These are phyloP conservation scores for Denticeps clupeoides DNA, from an alignment of 2,797 vertebrate genomes.

Conservation along the genomic window DNA sequence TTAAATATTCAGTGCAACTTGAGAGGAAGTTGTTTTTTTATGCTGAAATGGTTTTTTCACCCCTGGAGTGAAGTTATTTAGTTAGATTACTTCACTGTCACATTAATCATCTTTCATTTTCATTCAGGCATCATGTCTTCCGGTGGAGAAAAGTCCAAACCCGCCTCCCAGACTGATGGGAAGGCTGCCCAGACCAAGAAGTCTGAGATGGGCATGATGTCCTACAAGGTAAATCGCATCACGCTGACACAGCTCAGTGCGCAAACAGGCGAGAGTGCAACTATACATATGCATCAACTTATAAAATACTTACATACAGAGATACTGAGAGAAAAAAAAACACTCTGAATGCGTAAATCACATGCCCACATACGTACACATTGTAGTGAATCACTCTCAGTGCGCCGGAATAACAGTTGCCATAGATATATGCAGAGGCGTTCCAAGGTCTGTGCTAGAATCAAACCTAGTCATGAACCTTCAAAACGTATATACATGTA, in stretches of 20 bases:
- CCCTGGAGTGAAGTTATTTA: too few species aligned
- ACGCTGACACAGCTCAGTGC: not conserved
- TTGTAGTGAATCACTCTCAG: not conserved
- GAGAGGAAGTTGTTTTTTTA: too few species aligned
- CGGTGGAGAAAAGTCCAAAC: constrained; percentile 57
- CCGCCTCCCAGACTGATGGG: constrained; percentile 54
- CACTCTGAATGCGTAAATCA: too few species aligned
- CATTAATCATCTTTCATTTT: too few species aligned
- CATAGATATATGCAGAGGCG: constrained; percentile 28
- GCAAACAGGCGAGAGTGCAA: not conserved
- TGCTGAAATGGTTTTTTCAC: too few species aligned
- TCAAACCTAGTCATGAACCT: not conserved
- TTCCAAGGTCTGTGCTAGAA: not conserved
- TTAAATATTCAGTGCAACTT: too few species aligned
- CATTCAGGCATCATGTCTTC: constrained; percentile 56
- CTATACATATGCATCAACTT: constrained; percentile 4
- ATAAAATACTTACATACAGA: too few species aligned
- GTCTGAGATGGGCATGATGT: constrained; percentile 43
- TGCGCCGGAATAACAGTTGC: constrained; percentile 19
- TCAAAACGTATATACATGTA: not conserved
- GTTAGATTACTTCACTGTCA: too few species aligned
- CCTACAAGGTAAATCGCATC: constrained; percentile 46
- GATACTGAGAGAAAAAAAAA: not conserved
- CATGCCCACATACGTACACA: not conserved
- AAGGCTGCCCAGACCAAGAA: constrained; percentile 51